These are phyloP conservation scores for Mormyrus hasselquistii DNA, from an alignment of 2,797 vertebrate species.

Conservation along the genomic window DNA sequence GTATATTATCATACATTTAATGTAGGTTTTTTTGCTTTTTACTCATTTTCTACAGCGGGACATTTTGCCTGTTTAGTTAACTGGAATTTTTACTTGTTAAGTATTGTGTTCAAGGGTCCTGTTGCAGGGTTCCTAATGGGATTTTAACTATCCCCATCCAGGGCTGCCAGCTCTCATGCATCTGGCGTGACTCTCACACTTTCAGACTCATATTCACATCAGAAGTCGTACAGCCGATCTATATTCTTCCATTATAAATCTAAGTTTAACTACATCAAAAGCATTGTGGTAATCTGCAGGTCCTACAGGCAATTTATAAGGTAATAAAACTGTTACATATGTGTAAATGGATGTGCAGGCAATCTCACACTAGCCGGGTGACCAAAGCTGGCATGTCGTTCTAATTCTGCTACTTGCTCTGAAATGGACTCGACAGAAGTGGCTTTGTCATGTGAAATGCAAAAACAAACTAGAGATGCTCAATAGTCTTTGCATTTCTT, in stretches of 20 bases:
- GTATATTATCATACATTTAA: background rate
- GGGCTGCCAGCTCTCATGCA: background rate
- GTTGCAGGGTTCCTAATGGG: background rate
- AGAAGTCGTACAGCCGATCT: background rate
- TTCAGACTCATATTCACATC: background rate
- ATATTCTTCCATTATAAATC: background rate
- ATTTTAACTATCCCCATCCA: background rate
- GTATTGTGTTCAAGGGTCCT: background rate
- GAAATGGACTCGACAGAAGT: background rate
- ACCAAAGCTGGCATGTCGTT: background rate
- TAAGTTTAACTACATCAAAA: background rate
- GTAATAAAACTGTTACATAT: background rate
- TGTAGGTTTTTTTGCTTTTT: background rate
- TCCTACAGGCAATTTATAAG: background rate
- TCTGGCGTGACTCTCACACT: background rate
- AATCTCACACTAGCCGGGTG: background rate
- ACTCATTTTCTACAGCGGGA: background rate
- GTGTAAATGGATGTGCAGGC: background rate
- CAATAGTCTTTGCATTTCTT: background rate
- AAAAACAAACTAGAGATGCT: background rate
- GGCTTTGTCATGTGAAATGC: background rate
- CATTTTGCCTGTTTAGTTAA: background rate
- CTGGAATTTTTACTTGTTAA: background rate
- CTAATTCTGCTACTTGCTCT: background rate
- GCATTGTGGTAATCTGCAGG: background rate